Base-by-base conservation (phyloP, 2,888 invertebrate species). In the Listrodromus nycthemerus region DNA sequence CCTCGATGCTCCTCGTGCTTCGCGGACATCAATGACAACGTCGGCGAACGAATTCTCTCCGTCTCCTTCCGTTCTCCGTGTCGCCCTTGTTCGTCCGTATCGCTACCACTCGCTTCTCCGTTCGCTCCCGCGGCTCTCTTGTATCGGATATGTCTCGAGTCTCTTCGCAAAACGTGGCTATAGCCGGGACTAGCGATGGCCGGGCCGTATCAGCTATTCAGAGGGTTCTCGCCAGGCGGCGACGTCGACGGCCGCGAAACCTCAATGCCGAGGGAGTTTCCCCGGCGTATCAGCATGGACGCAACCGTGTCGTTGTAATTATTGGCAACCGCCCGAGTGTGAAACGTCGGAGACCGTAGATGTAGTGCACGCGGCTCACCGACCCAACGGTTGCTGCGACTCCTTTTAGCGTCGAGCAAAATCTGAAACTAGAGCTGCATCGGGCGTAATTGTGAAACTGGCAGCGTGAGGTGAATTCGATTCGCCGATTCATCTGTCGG, bases 311-410 rank as follows among this genome's bases (percentile, higher is more conserved):
- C 58, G 65, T 77, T 71, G 86, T 86, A 86, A 86, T 86, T 87
- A 86, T 87, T 77, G 86, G 83, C 80, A 86, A 85, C 78, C 80
- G 74, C 83, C 84, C 82, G 80, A 83, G 83, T 86, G 82, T 73
- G 77, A 84, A 84, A 79, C 81, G 83, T 79, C 58, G 19, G 80
- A 69, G 84, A 81, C 75, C 65, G 71, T 73, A 65, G 58, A 70
- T 82, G 65, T 33, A 75, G 78, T 80, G 77, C 77, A 65, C 77
- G 77, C 63, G 80, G 71, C 55, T 52, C 66, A 37, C 69, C 83
- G 71, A 82, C 58, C 75, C 70, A 66, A 82, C 41, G 65, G 55
- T 73, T 79, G 19, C 70, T 27, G 10, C 37, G 10, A 69, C 73
- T 77, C 63, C 52, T 71, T 33, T 27, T 24, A 27, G 65, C 19